phyloP scores from a whole-genome alignment of 2,888 invertebrate genomes.

The Syrphus vitripennis region DNA sequence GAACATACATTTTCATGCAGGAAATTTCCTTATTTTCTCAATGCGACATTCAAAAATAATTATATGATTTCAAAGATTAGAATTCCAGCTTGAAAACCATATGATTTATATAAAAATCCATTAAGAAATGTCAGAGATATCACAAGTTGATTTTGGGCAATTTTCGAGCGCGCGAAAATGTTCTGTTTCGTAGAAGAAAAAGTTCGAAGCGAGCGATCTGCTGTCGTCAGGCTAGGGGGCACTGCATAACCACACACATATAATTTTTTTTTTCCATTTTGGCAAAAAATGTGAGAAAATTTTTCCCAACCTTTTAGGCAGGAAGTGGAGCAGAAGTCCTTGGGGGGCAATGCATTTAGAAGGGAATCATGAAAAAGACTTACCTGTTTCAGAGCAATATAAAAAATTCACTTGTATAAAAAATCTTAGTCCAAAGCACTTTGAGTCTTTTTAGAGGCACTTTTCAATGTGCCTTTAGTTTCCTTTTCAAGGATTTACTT shows the following conservation, averaged over 20 bases:
- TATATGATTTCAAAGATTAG: constrained; percentile 69
- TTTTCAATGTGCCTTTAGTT: constrained; percentile 8
- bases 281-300: constrained; percentile 11
- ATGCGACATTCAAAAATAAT: constrained; percentile 72
- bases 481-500: constrained; percentile 19
- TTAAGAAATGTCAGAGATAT: constrained; percentile 72
- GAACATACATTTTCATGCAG: constrained; percentile 73
- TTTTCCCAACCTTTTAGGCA: neutral
- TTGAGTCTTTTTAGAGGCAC: constrained; percentile 4
- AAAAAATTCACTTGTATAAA: neutral
- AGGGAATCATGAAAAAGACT: neutral
- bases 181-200: constrained; percentile 14
- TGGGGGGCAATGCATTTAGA: neutral
- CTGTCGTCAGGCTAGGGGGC: constrained; percentile 67
- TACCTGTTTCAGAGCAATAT: constrained; percentile 14
- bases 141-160: constrained; percentile 72
- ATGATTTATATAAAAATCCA: constrained; percentile 73
- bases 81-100: constrained; percentile 76
- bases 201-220: constrained; percentile 49
- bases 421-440: neutral
- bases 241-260: constrained; percentile 51
- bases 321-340: constrained; percentile 12
- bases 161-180: constrained; percentile 79
- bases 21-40: constrained; percentile 71
- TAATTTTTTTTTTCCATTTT: constrained; percentile 16